phyloP scores from a whole-genome alignment of 35 echinoderm and acorn worm species.

The Eucidaris tribuloides region DNA sequence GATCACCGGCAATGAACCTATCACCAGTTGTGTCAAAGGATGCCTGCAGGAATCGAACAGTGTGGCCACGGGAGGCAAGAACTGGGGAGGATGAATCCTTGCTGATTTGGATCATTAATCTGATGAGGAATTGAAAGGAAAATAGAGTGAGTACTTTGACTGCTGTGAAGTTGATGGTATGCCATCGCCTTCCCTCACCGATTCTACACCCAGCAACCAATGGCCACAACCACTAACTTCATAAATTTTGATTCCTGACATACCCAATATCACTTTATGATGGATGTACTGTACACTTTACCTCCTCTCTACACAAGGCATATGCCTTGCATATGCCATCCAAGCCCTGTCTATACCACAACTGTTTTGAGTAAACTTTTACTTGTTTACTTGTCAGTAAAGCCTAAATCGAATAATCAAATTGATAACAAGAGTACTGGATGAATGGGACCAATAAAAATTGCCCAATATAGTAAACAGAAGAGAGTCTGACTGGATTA shows the following conservation, averaged over 20 bases:
- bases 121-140: no score
- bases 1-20: slow-evolving; percentile 82
- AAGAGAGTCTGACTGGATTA: no score
- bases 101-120: slow-evolving; percentile 88
- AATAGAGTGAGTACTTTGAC: not conserved
- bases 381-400: no score
- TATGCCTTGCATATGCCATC: no score
- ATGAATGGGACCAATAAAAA: no score
- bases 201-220: not conserved
- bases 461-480: no score
- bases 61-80: slow-evolving; percentile 49
- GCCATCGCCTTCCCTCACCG: not conserved
- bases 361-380: no score
- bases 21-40: slow-evolving; percentile 82
- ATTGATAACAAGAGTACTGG: no score
- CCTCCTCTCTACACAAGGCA: not conserved
- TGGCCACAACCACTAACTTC: not conserved
- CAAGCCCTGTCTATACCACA: no score
- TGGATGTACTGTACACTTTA: not conserved
- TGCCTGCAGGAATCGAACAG: slow-evolving; percentile 79
- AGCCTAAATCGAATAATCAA: no score
- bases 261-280: not conserved
- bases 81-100: slow-evolving; percentile 36
- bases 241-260: not conserved
- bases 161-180: not conserved